Conservation (phyloP, 2,797 vertebrate species). For the Sebastes jordani region DNA sequence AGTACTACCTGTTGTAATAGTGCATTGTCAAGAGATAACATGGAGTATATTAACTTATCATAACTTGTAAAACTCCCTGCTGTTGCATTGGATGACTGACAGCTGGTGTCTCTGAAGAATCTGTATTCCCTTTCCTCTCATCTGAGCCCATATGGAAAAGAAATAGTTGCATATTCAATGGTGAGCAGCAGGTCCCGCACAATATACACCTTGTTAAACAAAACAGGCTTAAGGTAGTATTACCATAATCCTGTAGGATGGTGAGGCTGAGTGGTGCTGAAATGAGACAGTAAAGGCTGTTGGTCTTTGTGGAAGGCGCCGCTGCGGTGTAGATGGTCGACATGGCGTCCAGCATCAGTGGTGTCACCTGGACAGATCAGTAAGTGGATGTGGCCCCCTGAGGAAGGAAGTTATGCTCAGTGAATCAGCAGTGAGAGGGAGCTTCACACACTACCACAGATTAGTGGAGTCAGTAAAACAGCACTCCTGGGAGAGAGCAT, state of each 20-base stretch:
- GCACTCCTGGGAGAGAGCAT: slow-evolving; percentile 1
- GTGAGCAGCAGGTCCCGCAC: slow-evolving; percentile 19
- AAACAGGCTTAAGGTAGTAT: slow-evolving; percentile 44
- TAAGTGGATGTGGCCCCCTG: slow-evolving; percentile 10
- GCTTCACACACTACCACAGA: slow-evolving; percentile 12
- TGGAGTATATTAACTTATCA: neutral
- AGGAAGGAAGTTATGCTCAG: slow-evolving; percentile 8
- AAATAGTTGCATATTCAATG: neutral
- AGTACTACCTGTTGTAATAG: too few relatives aligned
- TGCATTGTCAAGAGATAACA: neutral
- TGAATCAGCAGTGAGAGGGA: slow-evolving; percentile 22
- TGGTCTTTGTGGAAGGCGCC: neutral
- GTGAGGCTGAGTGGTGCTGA: slow-evolving; percentile 27
- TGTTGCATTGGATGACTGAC: slow-evolving; percentile 1
- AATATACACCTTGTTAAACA: slow-evolving; percentile 43
- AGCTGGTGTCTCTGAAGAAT: neutral
- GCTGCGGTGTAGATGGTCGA: neutral
- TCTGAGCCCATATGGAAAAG: neutral
- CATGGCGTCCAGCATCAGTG: slow-evolving; percentile 5
- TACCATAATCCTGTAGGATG: slow-evolving; percentile 48
- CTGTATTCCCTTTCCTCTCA: neutral
- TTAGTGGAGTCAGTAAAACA: slow-evolving; percentile 27
- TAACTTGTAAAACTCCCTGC: neutral
- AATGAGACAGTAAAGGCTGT: slow-evolving; percentile 14
- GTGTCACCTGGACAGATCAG: slow-evolving; percentile 43